Evolutionary conservation across 2,888 invertebrate genomes (phyloP), one percentile per base, ranked within the genome.

Genomic region (Neuroscelio doddi): DNA sequence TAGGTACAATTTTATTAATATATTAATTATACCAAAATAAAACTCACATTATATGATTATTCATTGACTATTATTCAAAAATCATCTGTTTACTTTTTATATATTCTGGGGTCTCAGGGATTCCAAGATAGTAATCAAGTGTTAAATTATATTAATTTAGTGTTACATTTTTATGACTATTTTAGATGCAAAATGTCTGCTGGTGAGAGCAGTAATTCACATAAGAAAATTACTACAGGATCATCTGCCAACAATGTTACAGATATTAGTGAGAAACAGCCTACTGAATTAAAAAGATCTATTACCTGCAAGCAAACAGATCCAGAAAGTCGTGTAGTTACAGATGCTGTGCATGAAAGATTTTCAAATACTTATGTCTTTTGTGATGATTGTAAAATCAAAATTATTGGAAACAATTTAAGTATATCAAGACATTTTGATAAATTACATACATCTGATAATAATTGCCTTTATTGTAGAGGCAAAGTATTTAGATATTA

Each of bases 261-360:
- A n/a, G n/a, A n/a, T n/a, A n/a, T n/a, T n/a, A n/a, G n/a, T n/a
- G n/a, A n/a, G n/a, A n/a, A n/a, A n/a, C n/a, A n/a, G n/a, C n/a
- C n/a, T n/a, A n/a, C n/a, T n/a, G n/a, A n/a, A n/a, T n/a, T n/a
- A n/a, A n/a, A 21, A 5, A 21, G 5, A 5, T 21, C 21, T 21
- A 21, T 2, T 21, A 21, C 21, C 5, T 5, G 5, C 21, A 21
- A 5, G 5, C 21, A 2, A 21, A 21, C 5, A 21, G 21, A 21
- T 21, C 5, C 21, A 21, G 41, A 1, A 21, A 42, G 44, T 12
- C 68, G 72, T 56, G 77, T 63, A 24, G 79, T 78, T 10, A 80
- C 82, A 0, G 83, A 84, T 55, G 77, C 82, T 1, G 78, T 81
- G 3, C 81, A 84, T 41, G 76, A 68, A 34, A 74, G 82, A 61